phyloP scores from a whole-genome alignment of 2,797 vertebrate genomes.

The Pipistrellus nathusii region DNA sequence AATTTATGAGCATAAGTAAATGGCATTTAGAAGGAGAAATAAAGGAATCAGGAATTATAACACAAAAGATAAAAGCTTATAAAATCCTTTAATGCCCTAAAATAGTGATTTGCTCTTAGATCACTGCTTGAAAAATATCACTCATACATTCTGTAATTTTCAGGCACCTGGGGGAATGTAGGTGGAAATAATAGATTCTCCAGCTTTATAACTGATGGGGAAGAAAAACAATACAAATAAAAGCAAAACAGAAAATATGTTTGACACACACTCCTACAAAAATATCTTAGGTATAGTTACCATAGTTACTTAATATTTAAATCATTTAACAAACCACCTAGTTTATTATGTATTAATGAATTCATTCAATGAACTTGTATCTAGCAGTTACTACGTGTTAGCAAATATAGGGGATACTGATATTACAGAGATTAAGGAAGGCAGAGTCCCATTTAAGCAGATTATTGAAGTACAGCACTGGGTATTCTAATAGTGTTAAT shows the following conservation, averaged over 20 bases:
- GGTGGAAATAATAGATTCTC: not conserved
- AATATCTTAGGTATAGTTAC: not conserved
- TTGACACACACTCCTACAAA: not conserved
- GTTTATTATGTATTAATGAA: not conserved
- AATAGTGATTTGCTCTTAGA: not conserved
- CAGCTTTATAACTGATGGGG: not conserved
- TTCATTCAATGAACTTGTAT: not conserved
- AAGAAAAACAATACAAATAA: not conserved
- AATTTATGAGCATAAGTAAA: not conserved
- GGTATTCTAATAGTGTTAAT: not conserved
- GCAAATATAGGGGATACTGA: not conserved
- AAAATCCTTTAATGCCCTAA: not conserved
- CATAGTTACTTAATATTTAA: not conserved
- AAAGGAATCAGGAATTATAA: not conserved
- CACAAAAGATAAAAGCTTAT: not conserved
- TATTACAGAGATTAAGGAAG: not conserved
- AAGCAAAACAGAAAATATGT: not conserved
- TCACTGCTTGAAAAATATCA: not conserved
- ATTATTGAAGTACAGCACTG: not conserved
- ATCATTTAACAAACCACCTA: not conserved
- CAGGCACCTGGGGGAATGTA: not conserved
- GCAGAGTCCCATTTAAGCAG: not conserved
- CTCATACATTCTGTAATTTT: slow-evolving; percentile 1
- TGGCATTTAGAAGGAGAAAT: not conserved
- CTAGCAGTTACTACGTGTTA: not conserved